These are phyloP conservation scores for Chrysotoxum bicinctum DNA, from an alignment of 2,888 invertebrate species.

Conservation along the genomic window DNA sequence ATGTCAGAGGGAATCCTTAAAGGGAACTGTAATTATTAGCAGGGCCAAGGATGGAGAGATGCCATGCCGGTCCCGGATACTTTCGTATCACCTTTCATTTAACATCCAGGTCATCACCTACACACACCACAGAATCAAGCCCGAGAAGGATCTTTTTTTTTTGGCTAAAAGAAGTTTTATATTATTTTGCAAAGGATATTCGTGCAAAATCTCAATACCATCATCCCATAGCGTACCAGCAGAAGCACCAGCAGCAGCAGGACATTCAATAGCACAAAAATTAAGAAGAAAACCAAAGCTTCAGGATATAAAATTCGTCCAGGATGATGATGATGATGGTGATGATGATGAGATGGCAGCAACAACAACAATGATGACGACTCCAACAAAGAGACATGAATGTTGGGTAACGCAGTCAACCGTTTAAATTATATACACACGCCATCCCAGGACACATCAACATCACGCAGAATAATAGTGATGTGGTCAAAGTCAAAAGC, in stretches of 20 bases:
- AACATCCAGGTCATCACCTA: conserved; percentile 71
- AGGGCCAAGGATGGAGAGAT: conserved; percentile 38
- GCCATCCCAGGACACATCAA: conserved; percentile 49
- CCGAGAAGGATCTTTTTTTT: conserved; percentile 26
- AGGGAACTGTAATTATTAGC: conserved; percentile 70
- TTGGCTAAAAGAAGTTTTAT: conserved; percentile 47
- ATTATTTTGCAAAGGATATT: conserved; percentile 56
- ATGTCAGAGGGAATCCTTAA: conserved; percentile 65
- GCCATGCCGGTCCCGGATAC: conserved; percentile 50
- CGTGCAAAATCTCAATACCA: conserved; percentile 68
- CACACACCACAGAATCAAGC: conserved; percentile 4
- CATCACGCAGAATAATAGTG: conserved; percentile 38
- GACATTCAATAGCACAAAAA: neutral
- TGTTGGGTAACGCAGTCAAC: conserved; percentile 63
- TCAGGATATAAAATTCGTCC: conserved; percentile 44
- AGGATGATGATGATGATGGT: conserved; percentile 9
- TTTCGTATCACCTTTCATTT: conserved; percentile 70
- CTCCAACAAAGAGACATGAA: conserved; percentile 46
- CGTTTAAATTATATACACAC: conserved; percentile 71
- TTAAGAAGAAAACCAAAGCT: conserved; percentile 28
- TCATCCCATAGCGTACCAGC: neutral
- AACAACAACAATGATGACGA: conserved; percentile 7
- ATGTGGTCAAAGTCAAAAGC: conserved; percentile 62
- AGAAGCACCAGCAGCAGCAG: neutral
- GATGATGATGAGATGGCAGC: conserved; percentile 4